Evolutionary conservation across 2,113 vertebrate species (phyloP).

Genomic region (Rhabdomys dilectus): DNA sequence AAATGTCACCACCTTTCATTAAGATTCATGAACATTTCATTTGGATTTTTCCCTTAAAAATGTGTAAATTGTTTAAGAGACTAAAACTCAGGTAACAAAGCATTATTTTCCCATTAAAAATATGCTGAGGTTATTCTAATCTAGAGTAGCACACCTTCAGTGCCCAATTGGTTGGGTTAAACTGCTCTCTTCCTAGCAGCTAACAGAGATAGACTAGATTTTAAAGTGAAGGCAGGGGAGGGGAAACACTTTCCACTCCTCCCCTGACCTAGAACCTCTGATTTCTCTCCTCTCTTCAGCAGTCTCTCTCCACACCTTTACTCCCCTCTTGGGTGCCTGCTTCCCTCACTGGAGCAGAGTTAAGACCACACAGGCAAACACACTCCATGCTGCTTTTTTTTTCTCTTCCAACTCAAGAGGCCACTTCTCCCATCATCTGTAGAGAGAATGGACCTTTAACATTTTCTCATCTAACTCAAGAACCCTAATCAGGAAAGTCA

Average conservation of each 20-base stretch:
- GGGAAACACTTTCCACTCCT: not conserved
- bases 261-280: not conserved
- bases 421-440: not conserved
- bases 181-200: conserved; percentile 49
- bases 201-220: conserved; percentile 59
- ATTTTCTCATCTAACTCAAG: not conserved
- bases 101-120: not conserved
- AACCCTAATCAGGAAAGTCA: not conserved
- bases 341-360: not conserved
- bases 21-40: not conserved
- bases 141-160: conserved; percentile 3
- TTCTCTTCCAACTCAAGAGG: not conserved
- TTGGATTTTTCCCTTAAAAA: not conserved
- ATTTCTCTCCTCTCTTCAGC: not conserved
- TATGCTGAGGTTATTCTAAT: not conserved
- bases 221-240: conserved; percentile 9
- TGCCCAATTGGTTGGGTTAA: conserved; percentile 65
- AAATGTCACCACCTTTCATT: not conserved
- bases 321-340: fast-evolving
- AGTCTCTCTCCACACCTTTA: not conserved
- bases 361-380: not conserved
- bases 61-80: not conserved
- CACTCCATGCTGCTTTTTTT: not conserved
- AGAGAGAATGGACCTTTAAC: not conserved
- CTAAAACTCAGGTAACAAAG: not conserved